Evolutionary conservation across 2,888 invertebrate genomes (phyloP), one percentile per base, ranked within the genome.

Genomic region (Encarsia formosa): DNA sequence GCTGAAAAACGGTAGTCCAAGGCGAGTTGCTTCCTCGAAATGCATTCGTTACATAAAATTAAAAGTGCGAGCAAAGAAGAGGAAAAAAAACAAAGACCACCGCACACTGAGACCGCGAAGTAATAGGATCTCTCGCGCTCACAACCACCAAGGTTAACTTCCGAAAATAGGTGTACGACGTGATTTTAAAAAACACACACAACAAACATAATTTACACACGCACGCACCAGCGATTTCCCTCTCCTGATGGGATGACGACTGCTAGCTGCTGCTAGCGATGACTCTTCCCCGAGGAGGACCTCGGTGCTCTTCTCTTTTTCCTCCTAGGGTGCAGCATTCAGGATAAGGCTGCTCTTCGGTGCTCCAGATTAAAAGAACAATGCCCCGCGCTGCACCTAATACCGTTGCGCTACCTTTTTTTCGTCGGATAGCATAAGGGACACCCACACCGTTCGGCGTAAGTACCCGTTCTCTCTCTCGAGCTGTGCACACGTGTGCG

Each of bases 101-200:
- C n/a, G 16, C 15, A 18, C n/a, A 18, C 16, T 4, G 34, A 35
- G 3, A 5, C 6, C 13, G 15, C 5, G 15, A 32, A 13, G 15
- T 5, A 13, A 11, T 5, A 5, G 15, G 11, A 15, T 4, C 8
- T 5, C 5, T n/a, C 32, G 32, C 8, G 15, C 32, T n/a, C 11
- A 32, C 32, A 32, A 9, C 18, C 9, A 13, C 16, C 57, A 57
- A 57, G 57, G 51, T 57, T 57, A 57, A 57, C 46, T 54, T 54
- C 51, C 49, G 49, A 49, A 57, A 54, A 46, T 46, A 54, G 53
- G 32, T 38, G 37, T 41, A 39, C 11, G 6, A 4, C 16, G 23
- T 20, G 13, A 15, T 29, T 19, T 6, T 38, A 31, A 13, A 20
- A 24, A 4, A 20, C 19, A 3, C 35, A 8, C 22, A 11, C 15